These are phyloP conservation scores for Torymus aiolomorphi DNA, from an alignment of 2,888 invertebrate species.

Conservation along the genomic window DNA sequence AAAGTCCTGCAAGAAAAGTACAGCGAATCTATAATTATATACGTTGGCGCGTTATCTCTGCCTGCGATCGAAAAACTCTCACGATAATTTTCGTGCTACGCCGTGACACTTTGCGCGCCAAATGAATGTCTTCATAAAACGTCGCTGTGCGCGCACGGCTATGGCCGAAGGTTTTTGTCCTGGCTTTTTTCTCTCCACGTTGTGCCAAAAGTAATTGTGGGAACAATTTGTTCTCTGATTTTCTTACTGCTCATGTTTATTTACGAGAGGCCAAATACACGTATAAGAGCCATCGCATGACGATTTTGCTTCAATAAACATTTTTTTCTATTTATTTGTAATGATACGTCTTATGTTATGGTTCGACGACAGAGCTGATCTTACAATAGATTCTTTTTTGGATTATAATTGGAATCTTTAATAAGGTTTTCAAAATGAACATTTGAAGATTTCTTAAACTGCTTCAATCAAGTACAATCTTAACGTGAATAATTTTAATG, in stretches of 20 bases:
- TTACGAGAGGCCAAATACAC: no score
- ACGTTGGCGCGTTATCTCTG: constrained; percentile 22
- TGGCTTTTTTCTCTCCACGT: neutral
- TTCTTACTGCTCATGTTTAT: neutral
- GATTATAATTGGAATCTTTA: neutral
- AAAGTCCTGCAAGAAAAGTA: constrained; percentile 28
- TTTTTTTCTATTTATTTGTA: no score
- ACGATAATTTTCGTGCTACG: constrained; percentile 50
- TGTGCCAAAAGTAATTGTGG: constrained; percentile 9
- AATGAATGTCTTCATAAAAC: constrained; percentile 47
- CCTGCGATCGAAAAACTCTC: constrained; percentile 48
- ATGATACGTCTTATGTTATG: no score
- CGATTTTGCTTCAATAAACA: no score
- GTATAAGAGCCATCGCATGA: no score
- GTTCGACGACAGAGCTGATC: no score
- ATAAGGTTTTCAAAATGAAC: neutral
- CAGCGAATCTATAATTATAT: constrained; percentile 51
- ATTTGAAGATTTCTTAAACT: no score
- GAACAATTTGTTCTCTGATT: constrained; percentile 4
- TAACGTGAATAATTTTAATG: no score
- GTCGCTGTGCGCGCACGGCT: neutral
- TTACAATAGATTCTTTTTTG: neutral
- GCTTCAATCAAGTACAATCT: no score
- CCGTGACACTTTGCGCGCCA: constrained; percentile 45
- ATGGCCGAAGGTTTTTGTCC: neutral